phyloP scores from a whole-genome alignment of 2,113 vertebrate species.

The Phylloscopus trochiloides region DNA sequence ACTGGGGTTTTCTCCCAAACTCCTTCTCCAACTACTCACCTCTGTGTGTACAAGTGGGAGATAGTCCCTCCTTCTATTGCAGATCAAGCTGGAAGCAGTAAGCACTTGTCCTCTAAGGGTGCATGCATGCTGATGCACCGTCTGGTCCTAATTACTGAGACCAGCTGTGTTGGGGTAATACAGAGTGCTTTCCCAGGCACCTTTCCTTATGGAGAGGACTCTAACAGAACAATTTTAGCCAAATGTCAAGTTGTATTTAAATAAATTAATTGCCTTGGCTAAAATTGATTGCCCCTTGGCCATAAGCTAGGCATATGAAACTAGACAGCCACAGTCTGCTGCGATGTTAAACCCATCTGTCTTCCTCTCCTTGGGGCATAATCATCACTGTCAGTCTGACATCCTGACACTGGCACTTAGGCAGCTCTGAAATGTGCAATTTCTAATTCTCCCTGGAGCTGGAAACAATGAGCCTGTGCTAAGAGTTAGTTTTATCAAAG shows the following conservation, averaged over 20 bases:
- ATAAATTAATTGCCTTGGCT: constrained; percentile 19
- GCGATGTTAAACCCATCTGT: not conserved
- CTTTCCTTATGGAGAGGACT: not conserved
- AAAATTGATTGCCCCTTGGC: constrained; percentile 9
- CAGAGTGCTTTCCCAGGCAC: not conserved
- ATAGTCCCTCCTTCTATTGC: not conserved
- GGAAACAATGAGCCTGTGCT: not conserved
- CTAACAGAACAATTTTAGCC: not conserved
- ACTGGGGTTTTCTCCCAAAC: not conserved
- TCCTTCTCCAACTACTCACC: not conserved
- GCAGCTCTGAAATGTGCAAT: constrained; percentile 6
- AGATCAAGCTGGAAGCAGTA: not conserved
- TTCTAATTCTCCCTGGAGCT: not conserved
- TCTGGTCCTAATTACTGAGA: not conserved
- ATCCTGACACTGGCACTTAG: not conserved
- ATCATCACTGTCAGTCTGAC: not conserved
- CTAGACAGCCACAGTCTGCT: constrained; percentile 14
- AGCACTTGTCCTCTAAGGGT: not conserved
- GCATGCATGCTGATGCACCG: not conserved
- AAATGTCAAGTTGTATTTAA: not conserved
- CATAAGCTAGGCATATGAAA: not conserved
- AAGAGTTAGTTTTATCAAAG: not conserved
- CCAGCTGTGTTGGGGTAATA: not conserved
- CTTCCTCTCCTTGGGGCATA: not conserved
- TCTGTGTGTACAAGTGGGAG: not conserved